Conservation (phyloP, 2,113 vertebrate species). For the Chitala chitala region DNA sequence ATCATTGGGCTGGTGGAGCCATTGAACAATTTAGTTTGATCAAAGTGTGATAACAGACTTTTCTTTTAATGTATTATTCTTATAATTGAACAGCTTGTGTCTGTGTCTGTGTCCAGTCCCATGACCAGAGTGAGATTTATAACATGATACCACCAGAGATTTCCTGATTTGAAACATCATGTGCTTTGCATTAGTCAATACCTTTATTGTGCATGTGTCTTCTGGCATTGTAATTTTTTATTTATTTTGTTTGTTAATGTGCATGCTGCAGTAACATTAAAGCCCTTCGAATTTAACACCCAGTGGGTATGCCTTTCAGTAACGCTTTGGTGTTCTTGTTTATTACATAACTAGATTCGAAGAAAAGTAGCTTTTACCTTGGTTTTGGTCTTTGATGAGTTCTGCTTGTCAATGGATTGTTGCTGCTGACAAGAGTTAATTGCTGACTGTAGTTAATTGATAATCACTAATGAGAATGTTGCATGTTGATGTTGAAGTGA, state of each 20-base stretch:
- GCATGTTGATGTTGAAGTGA: too few species aligned
- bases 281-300: not conserved
- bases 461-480: too few species aligned
- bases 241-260: too few species aligned
- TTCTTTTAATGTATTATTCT: too few species aligned
- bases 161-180: not conserved
- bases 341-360: not conserved
- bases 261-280: not conserved
- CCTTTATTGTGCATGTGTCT: not conserved
- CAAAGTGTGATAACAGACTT: not conserved
- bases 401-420: not conserved
- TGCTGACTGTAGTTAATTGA: too few species aligned
- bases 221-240: not conserved
- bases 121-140: not conserved
- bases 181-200: not conserved
- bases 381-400: not conserved
- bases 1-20: not conserved
- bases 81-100: too few species aligned
- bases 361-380: not conserved
- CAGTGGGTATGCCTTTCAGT: not conserved
- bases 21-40: not conserved
- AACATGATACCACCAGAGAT: not conserved
- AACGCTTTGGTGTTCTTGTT: not conserved
- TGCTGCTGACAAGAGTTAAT: too few species aligned
- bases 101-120: not conserved